These are phyloP conservation scores for Actinopyga echinites DNA, from an alignment of 53 echinoderm and acorn worm species.

Conservation along the genomic window DNA sequence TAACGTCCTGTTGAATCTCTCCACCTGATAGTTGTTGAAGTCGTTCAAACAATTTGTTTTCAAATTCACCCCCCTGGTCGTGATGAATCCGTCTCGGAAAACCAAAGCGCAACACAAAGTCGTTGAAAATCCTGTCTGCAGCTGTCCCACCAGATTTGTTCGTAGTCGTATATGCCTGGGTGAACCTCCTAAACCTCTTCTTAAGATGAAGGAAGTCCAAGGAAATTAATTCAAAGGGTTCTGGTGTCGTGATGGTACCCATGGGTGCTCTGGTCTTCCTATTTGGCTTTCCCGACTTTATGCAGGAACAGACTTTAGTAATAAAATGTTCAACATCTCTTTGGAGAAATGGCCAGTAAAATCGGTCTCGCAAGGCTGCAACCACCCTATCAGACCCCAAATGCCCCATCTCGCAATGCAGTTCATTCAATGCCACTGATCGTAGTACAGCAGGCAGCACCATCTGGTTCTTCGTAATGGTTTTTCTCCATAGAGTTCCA, in stretches of 20 bases:
- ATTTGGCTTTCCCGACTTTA: constrained; percentile 48
- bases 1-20: constrained; percentile 62
- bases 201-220: constrained; percentile 67
- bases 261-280: constrained; percentile 41
- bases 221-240: constrained; percentile 61
- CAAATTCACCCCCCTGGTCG: no score
- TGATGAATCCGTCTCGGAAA: no score
- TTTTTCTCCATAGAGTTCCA: constrained; percentile 40
- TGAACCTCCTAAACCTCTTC: constrained; percentile 53
- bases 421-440: constrained; percentile 2
- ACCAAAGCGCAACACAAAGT: background rate
- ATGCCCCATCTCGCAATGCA: constrained; percentile 67
- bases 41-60: constrained; percentile 52
- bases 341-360: constrained; percentile 67
- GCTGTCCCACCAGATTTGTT: constrained; percentile 64
- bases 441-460: constrained; percentile 13
- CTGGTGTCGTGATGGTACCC: constrained; percentile 41
- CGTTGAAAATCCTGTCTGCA: constrained; percentile 59
- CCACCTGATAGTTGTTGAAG: constrained; percentile 32
- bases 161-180: constrained; percentile 63
- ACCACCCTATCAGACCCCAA: constrained; percentile 52
- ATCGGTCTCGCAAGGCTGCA: constrained; percentile 38
- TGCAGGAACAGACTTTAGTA: constrained; percentile 39
- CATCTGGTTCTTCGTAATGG: constrained; percentile 9
- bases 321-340: constrained; percentile 46